Percentiles rank a stretch among this genome's conserved stretches.
Evolutionary conservation across 2,797 vertebrate genomes (phyloP).

Genomic region (Sciurus carolinensis): DNA sequence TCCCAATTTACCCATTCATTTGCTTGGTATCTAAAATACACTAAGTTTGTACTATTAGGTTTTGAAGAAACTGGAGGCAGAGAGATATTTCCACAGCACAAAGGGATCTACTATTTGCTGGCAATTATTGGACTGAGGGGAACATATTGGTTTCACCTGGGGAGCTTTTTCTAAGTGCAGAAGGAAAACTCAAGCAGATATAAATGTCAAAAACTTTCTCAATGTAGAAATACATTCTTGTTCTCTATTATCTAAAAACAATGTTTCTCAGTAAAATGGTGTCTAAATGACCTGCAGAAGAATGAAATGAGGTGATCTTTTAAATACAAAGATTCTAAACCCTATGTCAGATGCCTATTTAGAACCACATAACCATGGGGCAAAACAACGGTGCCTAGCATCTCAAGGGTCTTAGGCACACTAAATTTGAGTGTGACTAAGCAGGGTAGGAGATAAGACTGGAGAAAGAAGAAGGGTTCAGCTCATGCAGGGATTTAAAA

Average conservation of each 20-base stretch:
- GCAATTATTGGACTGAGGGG: background rate
- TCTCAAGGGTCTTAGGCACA: background rate
- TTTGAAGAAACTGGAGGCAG: background rate
- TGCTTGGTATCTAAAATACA: constrained; percentile 20
- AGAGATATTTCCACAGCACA: background rate
- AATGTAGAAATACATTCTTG: constrained; percentile 1
- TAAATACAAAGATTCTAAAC: background rate
- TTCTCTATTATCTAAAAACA: constrained; percentile 32
- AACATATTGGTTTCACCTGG: background rate
- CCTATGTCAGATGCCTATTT: background rate
- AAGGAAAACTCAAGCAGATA: background rate
- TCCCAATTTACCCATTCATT: background rate
- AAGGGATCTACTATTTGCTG: background rate
- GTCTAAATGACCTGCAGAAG: background rate
- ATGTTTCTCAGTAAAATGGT: background rate
- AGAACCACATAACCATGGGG: background rate
- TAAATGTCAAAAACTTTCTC: constrained; percentile 43
- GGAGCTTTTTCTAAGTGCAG: background rate
- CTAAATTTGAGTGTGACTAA: background rate
- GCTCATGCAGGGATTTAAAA: background rate
- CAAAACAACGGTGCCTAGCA: background rate
- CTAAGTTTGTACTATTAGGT: background rate
- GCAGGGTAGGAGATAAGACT: background rate
- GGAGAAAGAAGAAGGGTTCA: background rate
- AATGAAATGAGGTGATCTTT: constrained; percentile 14